Conservation (phyloP, 2,888 invertebrate species). For the Leptinotarsa rubiginosa region DNA sequence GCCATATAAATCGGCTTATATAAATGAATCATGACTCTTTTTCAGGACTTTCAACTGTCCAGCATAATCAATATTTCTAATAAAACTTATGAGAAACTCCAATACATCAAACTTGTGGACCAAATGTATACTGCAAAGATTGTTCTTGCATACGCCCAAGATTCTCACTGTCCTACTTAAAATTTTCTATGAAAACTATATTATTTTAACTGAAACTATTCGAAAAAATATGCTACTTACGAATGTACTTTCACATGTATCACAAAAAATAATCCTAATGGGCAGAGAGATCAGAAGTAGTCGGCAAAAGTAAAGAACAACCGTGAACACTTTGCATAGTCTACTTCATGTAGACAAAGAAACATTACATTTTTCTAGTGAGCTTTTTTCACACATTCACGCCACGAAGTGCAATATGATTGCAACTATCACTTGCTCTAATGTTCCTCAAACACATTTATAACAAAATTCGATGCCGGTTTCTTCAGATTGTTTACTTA, state of each 20-base stretch:
- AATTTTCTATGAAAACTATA: conserved; percentile 55
- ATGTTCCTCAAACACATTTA: conserved; percentile 50
- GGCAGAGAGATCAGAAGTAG: conserved; percentile 48
- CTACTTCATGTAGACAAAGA: conserved; percentile 63
- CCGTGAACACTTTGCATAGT: conserved; percentile 59
- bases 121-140: conserved; percentile 61
- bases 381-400: conserved; percentile 57
- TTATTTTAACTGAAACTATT: conserved; percentile 38
- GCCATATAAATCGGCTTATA: conserved; percentile 35
- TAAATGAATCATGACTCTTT: conserved; percentile 38
- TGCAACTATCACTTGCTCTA: conserved; percentile 44
- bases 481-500: conserved; percentile 54
- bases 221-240: conserved; percentile 50
- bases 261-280: conserved; percentile 48
- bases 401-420: conserved; percentile 43
- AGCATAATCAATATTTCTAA: conserved; percentile 61
- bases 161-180: conserved; percentile 63
- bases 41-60: conserved; percentile 39
- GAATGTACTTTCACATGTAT: conserved; percentile 44
- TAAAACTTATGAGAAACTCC: conserved; percentile 60
- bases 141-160: conserved; percentile 63
- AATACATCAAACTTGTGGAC: conserved; percentile 63
- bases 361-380: conserved; percentile 63
- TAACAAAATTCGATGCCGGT: conserved; percentile 46
- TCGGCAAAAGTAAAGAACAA: conserved; percentile 52